phyloP scores from a whole-genome alignment of 2,888 invertebrate genomes.

The Frankliniella fusca region DNA sequence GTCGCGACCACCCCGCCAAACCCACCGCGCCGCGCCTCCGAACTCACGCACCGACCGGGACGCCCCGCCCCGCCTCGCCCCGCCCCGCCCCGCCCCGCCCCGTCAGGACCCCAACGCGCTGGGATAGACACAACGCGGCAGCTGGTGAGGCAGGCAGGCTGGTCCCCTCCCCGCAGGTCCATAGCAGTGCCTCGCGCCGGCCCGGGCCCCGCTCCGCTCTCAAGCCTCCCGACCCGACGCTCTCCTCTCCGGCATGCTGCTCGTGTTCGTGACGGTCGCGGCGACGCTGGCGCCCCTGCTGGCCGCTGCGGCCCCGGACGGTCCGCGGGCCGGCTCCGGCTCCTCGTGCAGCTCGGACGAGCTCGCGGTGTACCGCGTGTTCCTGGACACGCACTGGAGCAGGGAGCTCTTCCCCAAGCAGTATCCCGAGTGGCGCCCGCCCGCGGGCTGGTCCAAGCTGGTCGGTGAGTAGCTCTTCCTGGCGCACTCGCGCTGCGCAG shows the following conservation, averaged over 20 bases:
- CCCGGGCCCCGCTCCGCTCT: not conserved
- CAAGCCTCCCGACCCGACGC: too few relatives aligned
- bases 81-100: not conserved
- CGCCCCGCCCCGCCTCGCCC: not conserved
- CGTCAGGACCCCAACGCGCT: not conserved
- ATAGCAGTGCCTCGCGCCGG: not conserved
- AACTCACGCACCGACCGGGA: not conserved
- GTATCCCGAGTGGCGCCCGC: constrained; percentile 32
- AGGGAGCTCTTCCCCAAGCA: constrained; percentile 30
- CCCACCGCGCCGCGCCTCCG: not conserved
- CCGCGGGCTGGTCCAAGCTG: constrained; percentile 31
- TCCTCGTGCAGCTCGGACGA: not conserved
- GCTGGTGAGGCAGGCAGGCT: not conserved
- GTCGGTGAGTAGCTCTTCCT: constrained; percentile 27
- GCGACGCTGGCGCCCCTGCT: not conserved
- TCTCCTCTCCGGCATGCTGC: too few relatives aligned
- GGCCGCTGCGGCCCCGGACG: not conserved
- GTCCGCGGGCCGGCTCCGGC: not conserved
- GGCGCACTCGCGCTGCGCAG: too few relatives aligned
- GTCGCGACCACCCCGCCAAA: not conserved
- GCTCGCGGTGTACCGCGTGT: constrained; percentile 15
- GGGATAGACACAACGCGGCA: not conserved
- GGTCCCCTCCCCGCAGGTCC: too few relatives aligned
- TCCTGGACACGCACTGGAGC: constrained; percentile 29
- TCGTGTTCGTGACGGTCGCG: not conserved